These are phyloP conservation scores for Rhodeus uyekii DNA, from an alignment of 2,797 vertebrate species.

Conservation along the genomic window DNA sequence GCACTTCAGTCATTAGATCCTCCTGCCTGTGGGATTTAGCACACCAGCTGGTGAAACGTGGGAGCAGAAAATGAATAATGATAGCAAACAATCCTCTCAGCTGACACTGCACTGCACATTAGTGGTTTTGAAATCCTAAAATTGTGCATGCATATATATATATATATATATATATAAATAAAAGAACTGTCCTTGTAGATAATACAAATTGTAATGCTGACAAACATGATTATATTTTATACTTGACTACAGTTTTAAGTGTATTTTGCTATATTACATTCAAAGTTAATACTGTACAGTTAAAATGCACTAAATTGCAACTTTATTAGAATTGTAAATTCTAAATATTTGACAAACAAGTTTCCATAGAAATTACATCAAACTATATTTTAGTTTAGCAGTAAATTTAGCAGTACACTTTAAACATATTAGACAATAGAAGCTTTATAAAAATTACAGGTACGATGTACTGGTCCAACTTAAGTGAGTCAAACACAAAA, in stretches of 20 bases:
- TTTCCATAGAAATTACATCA: background rate
- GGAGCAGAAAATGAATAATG: background rate
- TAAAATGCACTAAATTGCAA: background rate
- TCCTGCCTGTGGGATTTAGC: background rate
- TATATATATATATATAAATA: too few species aligned
- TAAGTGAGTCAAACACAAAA: background rate
- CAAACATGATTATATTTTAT: too few species aligned
- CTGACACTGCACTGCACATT: constrained; percentile 1
- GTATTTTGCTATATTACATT: too few species aligned
- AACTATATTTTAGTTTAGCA: background rate
- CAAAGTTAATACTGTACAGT: too few species aligned
- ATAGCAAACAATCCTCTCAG: background rate
- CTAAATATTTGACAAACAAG: background rate
- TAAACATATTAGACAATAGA: background rate
- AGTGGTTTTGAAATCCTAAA: background rate
- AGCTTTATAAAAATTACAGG: too few species aligned
- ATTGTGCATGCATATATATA: background rate
- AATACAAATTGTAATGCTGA: too few species aligned
- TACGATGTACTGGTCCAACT: too few species aligned
- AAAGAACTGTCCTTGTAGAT: too few species aligned
- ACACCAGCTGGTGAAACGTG: background rate
- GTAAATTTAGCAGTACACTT: background rate
- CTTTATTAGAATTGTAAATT: background rate
- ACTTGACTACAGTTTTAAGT: too few species aligned
- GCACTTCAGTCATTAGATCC: background rate